phyloP scores from a whole-genome alignment of 2,113 vertebrate genomes.

The Anser brachyrhynchus region DNA sequence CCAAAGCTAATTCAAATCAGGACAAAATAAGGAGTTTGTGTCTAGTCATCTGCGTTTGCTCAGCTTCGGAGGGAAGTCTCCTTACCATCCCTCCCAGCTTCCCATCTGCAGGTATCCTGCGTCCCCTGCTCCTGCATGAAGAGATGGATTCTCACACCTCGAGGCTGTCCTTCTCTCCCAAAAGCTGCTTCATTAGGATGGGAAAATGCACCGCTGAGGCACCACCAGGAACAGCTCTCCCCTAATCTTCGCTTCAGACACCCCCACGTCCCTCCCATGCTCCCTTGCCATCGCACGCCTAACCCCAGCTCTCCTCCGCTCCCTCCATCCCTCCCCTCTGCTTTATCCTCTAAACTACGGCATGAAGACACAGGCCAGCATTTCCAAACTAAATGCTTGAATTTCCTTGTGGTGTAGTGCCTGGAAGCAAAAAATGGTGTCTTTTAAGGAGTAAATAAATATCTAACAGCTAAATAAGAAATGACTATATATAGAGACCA shows the following conservation, averaged over 20 bases:
- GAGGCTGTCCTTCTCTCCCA: too few species aligned
- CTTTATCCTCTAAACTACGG: not conserved
- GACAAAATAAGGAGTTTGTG: not conserved
- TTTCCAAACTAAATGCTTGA: not conserved
- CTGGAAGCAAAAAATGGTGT: not conserved
- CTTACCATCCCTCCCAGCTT: not conserved
- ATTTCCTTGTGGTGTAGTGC: not conserved
- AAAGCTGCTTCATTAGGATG: not conserved
- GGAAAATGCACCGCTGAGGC: not conserved
- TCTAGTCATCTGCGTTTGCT: not conserved
- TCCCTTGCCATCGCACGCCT: not conserved
- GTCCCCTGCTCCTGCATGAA: accelerated
- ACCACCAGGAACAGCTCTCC: not conserved
- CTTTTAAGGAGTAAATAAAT: not conserved
- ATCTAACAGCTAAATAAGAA: not conserved
- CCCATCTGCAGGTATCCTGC: accelerated
- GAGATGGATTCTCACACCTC: not conserved
- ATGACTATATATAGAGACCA: not conserved
- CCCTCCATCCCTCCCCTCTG: too few species aligned
- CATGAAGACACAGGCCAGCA: not conserved
- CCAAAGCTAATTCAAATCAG: not conserved
- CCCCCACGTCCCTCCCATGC: not conserved
- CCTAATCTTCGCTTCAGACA: not conserved
- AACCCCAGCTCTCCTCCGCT: not conserved
- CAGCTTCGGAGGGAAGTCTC: not conserved